phyloP scores from a whole-genome alignment of 2,888 invertebrate genomes.

The Cenopis cana region DNA sequence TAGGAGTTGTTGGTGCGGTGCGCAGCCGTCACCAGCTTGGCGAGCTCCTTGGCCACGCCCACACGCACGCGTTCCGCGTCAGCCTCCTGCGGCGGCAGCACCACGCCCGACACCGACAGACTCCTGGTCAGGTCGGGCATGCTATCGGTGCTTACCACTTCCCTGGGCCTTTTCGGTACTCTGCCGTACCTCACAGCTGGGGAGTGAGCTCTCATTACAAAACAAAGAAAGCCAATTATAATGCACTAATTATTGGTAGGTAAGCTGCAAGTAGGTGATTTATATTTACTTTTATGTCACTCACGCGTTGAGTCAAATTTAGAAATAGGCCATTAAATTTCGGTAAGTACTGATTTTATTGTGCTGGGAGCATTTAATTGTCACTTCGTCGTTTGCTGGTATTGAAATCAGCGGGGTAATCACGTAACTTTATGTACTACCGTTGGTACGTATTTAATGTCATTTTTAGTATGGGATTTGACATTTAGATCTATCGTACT shows the following conservation, averaged over 20 bases:
- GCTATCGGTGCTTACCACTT: conserved; percentile 69
- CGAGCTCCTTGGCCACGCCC: conserved; percentile 63
- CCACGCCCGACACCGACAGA: conserved; percentile 42
- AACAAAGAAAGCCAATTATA: conserved; percentile 21
- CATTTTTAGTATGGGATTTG: too few species aligned
- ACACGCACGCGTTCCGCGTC: conserved; percentile 53
- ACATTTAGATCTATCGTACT: too few species aligned
- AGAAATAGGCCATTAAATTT: background rate
- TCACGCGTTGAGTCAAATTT: background rate
- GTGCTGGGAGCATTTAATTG: background rate
- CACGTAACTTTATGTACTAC: too few species aligned
- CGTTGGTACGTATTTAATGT: too few species aligned
- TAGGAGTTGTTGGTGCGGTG: conserved; percentile 95
- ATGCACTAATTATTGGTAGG: background rate
- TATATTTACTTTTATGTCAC: background rate
- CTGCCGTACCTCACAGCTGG: conserved; percentile 98
- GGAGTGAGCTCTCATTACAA: conserved; percentile 57
- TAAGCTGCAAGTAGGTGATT: background rate
- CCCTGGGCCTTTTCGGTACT: conserved; percentile 96
- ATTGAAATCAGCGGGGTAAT: conserved; percentile 8
- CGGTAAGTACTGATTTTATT: background rate
- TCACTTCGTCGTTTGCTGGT: conserved; percentile 1
- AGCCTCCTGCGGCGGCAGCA: conserved; percentile 52
- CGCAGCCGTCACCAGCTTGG: conserved; percentile 86
- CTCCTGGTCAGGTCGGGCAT: conserved; percentile 57